These are phyloP conservation scores for Oceanodroma tethys DNA, from an alignment of 2,113 vertebrate genomes.

Conservation along the genomic window DNA sequence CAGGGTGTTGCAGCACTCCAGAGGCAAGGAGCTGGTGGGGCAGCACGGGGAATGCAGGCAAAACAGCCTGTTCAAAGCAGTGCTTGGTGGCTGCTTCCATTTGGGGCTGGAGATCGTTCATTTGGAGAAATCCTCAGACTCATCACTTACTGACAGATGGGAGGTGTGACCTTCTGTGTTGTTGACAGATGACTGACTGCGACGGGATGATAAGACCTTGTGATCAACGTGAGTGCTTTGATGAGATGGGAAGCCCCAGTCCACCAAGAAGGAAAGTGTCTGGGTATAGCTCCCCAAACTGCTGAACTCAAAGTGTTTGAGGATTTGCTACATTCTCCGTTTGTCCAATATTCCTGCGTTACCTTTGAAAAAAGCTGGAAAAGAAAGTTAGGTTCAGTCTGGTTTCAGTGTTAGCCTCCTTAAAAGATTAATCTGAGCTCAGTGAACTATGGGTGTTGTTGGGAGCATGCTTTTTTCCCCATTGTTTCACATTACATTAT, in stretches of 20 bases:
- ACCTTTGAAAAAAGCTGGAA: neutral
- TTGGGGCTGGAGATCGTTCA: neutral
- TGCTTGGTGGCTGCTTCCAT: neutral
- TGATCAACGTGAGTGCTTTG: neutral
- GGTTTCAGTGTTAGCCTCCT: neutral
- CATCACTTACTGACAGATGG: neutral
- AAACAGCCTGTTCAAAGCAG: neutral
- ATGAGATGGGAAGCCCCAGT: neutral
- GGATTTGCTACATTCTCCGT: neutral
- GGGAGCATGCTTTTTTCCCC: neutral
- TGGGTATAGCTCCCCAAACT: neutral
- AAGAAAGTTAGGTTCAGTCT: neutral
- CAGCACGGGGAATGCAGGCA: neutral
- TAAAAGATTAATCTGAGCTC: neutral
- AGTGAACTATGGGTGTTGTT: neutral
- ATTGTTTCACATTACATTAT: neutral
- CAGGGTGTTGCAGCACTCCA: neutral
- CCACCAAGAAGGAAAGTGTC: neutral
- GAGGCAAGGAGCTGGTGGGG: neutral
- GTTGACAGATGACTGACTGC: neutral
- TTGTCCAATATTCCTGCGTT: neutral
- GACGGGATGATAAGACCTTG: neutral
- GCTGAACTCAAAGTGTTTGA: neutral
- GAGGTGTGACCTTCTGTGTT: neutral
- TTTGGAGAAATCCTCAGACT: conserved; percentile 3